Evolutionary conservation across 1,140 invertebrate species (phyloP).

Genomic region (Campodea augens): DNA sequence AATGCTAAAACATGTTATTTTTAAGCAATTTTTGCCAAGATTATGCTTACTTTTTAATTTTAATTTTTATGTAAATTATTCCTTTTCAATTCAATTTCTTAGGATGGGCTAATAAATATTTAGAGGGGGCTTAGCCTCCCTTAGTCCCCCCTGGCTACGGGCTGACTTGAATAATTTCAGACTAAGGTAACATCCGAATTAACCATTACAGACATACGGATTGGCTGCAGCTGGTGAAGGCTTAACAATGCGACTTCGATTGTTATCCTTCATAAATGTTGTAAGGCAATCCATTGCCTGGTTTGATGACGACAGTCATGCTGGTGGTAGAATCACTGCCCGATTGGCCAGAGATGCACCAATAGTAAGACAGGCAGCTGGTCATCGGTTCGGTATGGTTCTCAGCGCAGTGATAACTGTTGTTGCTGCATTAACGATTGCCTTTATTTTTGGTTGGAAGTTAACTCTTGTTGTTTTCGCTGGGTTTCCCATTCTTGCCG

Average conservation of each 20-base stretch:
- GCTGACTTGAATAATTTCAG: no score
- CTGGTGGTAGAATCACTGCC: constrained; percentile 23
- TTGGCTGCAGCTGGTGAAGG: constrained; percentile 27
- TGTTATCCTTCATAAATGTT: constrained; percentile 22
- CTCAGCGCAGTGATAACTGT: constrained; percentile 21
- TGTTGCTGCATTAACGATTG: constrained; percentile 18
- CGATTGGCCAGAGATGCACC: constrained; percentile 26
- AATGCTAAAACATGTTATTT: no score
- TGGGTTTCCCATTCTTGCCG: constrained; percentile 24
- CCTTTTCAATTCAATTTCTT: no score
- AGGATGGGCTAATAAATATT: no score
- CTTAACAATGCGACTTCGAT: constrained; percentile 24
- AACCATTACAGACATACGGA: constrained; percentile 14
- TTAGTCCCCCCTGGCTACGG: no score
- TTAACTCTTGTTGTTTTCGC: constrained; percentile 22
- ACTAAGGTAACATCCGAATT: no score
- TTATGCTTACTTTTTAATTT: no score
- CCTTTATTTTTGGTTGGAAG: constrained; percentile 25
- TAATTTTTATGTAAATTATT: no score
- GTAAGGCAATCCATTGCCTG: constrained; percentile 26
- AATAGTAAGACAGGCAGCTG: constrained; percentile 28
- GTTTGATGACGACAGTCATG: constrained; percentile 27
- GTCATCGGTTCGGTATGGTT: constrained; percentile 20
- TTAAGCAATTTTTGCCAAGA: no score
- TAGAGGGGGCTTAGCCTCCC: no score